These are phyloP conservation scores for Gari tellinella DNA, from an alignment of 2,888 invertebrate genomes.

Conservation along the genomic window DNA sequence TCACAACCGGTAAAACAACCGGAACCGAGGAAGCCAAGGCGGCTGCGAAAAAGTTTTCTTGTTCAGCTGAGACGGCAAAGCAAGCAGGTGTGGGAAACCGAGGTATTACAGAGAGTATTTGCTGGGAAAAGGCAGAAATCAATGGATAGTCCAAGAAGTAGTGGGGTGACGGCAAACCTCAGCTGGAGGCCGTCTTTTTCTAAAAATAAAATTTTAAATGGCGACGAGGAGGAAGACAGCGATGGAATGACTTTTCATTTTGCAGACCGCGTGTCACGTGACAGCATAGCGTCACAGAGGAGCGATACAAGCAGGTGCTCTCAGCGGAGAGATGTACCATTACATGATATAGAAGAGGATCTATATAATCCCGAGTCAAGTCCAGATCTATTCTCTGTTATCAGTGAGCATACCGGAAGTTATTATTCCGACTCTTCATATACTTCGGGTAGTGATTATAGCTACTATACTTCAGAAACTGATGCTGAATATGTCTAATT, in stretches of 20 bases:
- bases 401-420: conserved; percentile 48
- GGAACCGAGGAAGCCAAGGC: conserved; percentile 23
- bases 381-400: conserved; percentile 53
- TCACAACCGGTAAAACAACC: conserved; percentile 47
- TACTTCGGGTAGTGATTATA: conserved; percentile 29
- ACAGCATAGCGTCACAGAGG: conserved; percentile 2
- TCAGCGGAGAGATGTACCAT: conserved; percentile 4
- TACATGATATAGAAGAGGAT: conserved; percentile 32
- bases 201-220: conserved; percentile 37
- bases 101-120: conserved; percentile 32
- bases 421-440: conserved; percentile 27
- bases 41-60: conserved; percentile 46
- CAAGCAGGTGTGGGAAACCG: conserved; percentile 44
- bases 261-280: conserved; percentile 10
- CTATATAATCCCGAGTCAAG: conserved; percentile 27
- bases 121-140: neutral
- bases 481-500: conserved; percentile 3
- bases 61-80: conserved; percentile 34
- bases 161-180: neutral
- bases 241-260: conserved; percentile 29
- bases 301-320: neutral
- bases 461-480: conserved; percentile 14
- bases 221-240: conserved; percentile 29
- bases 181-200: conserved; percentile 36
- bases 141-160: neutral